A percentile compares a stretch with the other conserved stretches of the same genome.
Evolutionary conservation across 2,888 invertebrate species (phyloP).

Genomic region (Hedya salicella): DNA sequence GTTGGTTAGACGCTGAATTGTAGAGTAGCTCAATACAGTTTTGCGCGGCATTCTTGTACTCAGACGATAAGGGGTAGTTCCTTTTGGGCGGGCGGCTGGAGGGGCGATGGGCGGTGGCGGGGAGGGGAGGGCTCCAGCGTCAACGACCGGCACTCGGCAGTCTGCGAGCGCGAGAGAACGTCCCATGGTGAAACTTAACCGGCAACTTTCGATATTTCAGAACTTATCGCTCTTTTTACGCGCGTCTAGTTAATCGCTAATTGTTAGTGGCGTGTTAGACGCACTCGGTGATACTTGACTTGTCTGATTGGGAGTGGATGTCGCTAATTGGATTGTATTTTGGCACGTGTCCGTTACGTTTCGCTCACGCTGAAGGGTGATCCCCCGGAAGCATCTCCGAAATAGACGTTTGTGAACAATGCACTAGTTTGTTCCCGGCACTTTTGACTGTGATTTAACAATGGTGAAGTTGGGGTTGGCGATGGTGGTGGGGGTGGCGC

Average conservation of each 20-base stretch:
- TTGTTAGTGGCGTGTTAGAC: conserved; percentile 6
- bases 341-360: conserved; percentile 56
- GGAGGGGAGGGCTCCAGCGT: conserved; percentile 72
- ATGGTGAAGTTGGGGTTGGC: conserved; percentile 80
- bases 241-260: neutral
- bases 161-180: conserved; percentile 74
- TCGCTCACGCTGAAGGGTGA: conserved; percentile 63
- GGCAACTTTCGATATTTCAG: conserved; percentile 57
- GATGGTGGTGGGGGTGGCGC: conserved; percentile 83
- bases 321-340: conserved; percentile 41
- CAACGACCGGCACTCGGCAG: conserved; percentile 82
- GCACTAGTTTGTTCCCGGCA: conserved; percentile 1
- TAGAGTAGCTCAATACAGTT: conserved; percentile 52
- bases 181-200: conserved; percentile 59
- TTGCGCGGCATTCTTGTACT: conserved; percentile 54
- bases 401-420: conserved; percentile 31
- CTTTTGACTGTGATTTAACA: conserved; percentile 46
- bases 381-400: conserved; percentile 60
- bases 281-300: conserved; percentile 11
- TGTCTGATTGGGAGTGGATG: conserved; percentile 10
- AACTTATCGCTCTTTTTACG: conserved; percentile 14
- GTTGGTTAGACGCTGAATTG: conserved; percentile 44
- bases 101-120: conserved; percentile 67
- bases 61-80: conserved; percentile 61
- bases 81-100: conserved; percentile 78